A percentile compares a stretch with the other conserved stretches of the same genome.
These are phyloP conservation scores for Epiblema foenella DNA, from an alignment of 2,888 invertebrate species.

Conservation along the genomic window DNA sequence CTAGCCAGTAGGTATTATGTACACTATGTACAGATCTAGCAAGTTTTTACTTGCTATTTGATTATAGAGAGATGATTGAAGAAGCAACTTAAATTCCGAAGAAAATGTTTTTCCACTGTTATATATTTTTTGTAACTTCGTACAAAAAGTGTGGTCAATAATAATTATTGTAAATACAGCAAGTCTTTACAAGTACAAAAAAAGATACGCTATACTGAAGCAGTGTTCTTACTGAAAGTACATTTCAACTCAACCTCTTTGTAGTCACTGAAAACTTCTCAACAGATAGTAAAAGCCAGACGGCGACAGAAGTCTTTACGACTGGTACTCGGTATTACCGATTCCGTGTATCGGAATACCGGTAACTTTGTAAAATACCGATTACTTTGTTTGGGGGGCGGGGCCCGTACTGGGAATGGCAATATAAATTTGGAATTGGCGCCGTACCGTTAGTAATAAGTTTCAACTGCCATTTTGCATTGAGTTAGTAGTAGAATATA, in stretches of 20 bases:
- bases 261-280: constrained; percentile 65
- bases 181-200: no score
- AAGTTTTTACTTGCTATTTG: no score
- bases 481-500: not conserved
- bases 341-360: constrained; percentile 64
- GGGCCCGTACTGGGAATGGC: constrained; percentile 50
- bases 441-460: constrained; percentile 50
- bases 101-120: no score
- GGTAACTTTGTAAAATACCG: constrained; percentile 44
- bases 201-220: not conserved
- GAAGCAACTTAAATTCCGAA: no score
- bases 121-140: no score
- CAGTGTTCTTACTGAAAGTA: constrained; percentile 45
- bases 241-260: constrained; percentile 55
- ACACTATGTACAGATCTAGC: no score
- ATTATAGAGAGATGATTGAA: no score
- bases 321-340: constrained; percentile 62
- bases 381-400: constrained; percentile 48
- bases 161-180: no score
- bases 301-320: constrained; percentile 71
- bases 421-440: constrained; percentile 65
- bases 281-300: constrained; percentile 69
- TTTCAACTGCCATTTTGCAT: constrained; percentile 20
- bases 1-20: no score
- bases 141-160: no score